phyloP scores from a whole-genome alignment of 2,113 vertebrate genomes.

The Marmota monax region DNA sequence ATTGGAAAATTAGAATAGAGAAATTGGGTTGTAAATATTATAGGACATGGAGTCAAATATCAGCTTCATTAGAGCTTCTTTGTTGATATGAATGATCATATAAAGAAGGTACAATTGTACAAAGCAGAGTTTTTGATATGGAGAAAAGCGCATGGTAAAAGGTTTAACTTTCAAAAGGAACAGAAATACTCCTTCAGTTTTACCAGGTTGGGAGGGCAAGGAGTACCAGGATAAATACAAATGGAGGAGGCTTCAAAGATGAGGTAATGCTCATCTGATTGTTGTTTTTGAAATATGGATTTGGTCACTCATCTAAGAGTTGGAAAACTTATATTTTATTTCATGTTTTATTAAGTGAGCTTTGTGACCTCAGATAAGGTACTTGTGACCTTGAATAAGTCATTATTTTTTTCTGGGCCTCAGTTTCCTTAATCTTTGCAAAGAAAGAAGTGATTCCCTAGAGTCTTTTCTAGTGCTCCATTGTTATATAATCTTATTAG shows the following conservation, averaged over 20 bases:
- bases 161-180: neutral
- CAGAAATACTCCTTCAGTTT: neutral
- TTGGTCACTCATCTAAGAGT: neutral
- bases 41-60: neutral
- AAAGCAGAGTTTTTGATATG: neutral
- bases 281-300: neutral
- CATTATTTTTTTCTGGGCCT: neutral
- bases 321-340: conserved; percentile 1
- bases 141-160: neutral
- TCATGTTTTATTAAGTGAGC: conserved; percentile 22
- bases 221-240: neutral
- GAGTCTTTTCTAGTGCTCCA: neutral
- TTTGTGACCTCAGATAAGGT: conserved; percentile 12
- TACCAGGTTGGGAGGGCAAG: neutral
- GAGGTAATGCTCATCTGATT: neutral
- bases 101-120: neutral
- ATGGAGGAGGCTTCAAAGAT: neutral
- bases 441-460: neutral
- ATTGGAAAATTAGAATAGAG: neutral
- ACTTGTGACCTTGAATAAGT: neutral
- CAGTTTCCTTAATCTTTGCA: neutral
- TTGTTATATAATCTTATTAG: neutral
- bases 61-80: neutral
- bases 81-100: neutral
- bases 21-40: neutral